Evolutionary conservation across 2,797 vertebrate genomes (phyloP), one percentile per base, ranked within the genome.

Genomic region (Peromyscus nudipes): DNA sequence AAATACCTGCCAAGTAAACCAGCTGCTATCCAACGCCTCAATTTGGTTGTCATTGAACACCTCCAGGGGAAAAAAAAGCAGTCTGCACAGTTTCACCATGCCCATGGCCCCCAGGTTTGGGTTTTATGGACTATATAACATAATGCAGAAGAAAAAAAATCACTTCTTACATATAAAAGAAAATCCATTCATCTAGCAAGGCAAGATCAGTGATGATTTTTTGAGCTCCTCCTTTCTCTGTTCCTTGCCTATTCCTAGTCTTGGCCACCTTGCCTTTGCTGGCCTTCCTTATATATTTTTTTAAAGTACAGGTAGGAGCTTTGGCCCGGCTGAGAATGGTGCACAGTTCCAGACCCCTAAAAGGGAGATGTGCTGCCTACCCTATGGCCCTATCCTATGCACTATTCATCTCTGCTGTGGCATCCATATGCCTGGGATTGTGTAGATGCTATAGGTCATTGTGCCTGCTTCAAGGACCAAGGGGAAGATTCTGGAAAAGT

Each of bases 1-100:
- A 69, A 57, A 37, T 9, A 64, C 52, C 84, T 91, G 96, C 93
- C 91, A 96, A 89, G 79, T 52, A 93, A 89, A 89, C 55, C 17
- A 76, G 88, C 85, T 91, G 89, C 77, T 52, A 23, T 29, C 88
- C 80, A 96, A 34, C 71, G 60, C 23, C 43, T 71, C 88, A 60
- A 82, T 69, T 80, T 80, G 57, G 60, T 73, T 90, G 65, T 69
- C 67, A 49, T 91, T 94, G 91, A 55, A 87, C 52, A 37, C 8
- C 31, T 73, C 9, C 43, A 83, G 89, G n/a, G 89, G 37, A 87
- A 52, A 80, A 92, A 80, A 92, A 90, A 85, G 77, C 55, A 91
- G 86, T n/a, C 43, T 60, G 43, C 25, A 34, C 57, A 75, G 76
- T 57, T 69, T 87, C 57, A 69, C 82, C 81, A 67, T 16, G 85